Evolutionary conservation across 2,888 invertebrate genomes (phyloP).

Genomic region (Platerodrilus igneus): DNA sequence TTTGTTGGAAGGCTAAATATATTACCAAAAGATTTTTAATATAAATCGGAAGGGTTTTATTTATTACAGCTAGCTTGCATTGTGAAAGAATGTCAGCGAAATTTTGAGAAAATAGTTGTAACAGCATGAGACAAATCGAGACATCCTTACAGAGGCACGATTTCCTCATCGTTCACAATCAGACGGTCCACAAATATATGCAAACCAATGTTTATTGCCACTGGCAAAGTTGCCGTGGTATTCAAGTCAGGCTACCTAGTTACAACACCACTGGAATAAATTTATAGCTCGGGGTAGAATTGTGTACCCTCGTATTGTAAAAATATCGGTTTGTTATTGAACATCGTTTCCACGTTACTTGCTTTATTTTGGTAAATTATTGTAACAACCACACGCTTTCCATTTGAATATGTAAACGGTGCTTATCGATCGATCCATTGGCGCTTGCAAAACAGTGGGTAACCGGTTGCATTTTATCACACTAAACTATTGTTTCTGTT

Average conservation of each 20-base stretch:
- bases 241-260: conserved; percentile 29
- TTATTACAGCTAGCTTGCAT: background rate
- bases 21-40: no score
- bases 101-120: conserved; percentile 6
- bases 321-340: conserved; percentile 28
- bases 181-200: conserved; percentile 30
- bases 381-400: no score
- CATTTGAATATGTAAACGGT: no score
- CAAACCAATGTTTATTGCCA: conserved; percentile 34
- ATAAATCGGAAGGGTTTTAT: no score
- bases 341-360: conserved; percentile 23
- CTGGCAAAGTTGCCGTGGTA: conserved; percentile 19
- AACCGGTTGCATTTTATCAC: no score
- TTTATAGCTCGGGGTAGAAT: conserved; percentile 24
- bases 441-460: no score
- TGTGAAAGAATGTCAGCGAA: conserved; percentile 3
- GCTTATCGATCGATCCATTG: no score
- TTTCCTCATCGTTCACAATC: conserved; percentile 29
- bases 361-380: conserved; percentile 21
- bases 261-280: conserved; percentile 28
- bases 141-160: conserved; percentile 23
- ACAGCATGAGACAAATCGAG: conserved; percentile 17
- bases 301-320: conserved; percentile 23
- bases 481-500: no score
- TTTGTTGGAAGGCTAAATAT: background rate